Base-by-base conservation (phyloP, 2,113 vertebrate genomes). In the Amazona vittata region DNA sequence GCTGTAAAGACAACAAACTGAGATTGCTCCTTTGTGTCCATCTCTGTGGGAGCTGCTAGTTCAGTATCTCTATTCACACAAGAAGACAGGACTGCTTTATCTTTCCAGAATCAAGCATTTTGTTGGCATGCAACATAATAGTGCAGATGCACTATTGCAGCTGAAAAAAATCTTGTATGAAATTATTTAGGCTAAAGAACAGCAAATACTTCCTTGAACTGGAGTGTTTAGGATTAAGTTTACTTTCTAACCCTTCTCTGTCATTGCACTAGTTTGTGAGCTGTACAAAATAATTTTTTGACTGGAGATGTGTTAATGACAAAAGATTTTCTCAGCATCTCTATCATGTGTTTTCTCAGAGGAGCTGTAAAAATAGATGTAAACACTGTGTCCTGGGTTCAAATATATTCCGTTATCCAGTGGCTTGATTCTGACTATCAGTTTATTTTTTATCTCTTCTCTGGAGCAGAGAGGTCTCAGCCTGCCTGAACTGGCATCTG, bases 401-500 rank as follows among this genome's bases (percentile, higher is more conserved):
- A 53, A 93, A 44, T 5, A 70, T 9, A 2, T 57, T 71, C 49
- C 22, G 3, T 65, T 68, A 49, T 33, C 57, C 70, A 65, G 57
- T 49, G 62, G 37, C 62, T 76, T 0, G 0, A 7, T 87, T 89
- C 49, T 71, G 29, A 52, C 22, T 55, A 33, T 60, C 24, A 11
- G 43, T 28, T 77, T 12, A 28, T 70, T 79, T 83, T 86, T 46
- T n/a, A 1, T 78, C 0, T 0, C 21, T 82, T 20, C 39, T 71
- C 21, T 65, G 49, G 25, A 74, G 31, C 25, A 80, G 47, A 82
- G 74, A 52, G n/a, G 15, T 52, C 31, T 90, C 26, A 33, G 3
- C 18, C 44, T 92, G 44, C 12, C 49, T 0, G 0, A 52, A 35
- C 13, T 76, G 37, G 19, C 6, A 1, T 67, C 21, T 68, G 44